These are phyloP conservation scores for Grapholita molesta DNA, from an alignment of 1,140 invertebrate species.

Conservation along the genomic window DNA sequence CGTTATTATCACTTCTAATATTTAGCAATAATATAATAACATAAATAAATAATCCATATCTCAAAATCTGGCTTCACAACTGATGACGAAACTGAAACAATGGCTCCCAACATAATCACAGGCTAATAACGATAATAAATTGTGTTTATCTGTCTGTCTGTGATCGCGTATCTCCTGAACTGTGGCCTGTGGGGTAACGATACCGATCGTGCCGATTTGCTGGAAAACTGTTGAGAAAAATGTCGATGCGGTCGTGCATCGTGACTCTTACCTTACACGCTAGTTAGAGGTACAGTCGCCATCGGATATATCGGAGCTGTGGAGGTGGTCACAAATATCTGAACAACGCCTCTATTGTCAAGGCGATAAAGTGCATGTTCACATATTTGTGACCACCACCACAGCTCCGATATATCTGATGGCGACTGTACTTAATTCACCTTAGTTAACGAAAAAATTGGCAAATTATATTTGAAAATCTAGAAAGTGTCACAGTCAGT, in stretches of 20 bases:
- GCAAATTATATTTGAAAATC: too few species aligned
- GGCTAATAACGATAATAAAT: constrained; percentile 14
- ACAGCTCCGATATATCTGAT: too few species aligned
- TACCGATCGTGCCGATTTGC: constrained; percentile 10
- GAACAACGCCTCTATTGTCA: too few species aligned
- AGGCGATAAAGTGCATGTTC: too few species aligned
- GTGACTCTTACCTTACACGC: constrained; percentile 8
- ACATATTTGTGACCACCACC: too few species aligned
- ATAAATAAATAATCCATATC: neutral
- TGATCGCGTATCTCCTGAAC: constrained; percentile 24
- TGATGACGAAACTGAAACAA: neutral
- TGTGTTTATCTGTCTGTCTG: constrained; percentile 1
- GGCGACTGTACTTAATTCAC: too few species aligned
- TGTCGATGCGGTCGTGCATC: neutral
- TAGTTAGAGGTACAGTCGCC: neutral
- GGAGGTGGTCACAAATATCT: too few species aligned
- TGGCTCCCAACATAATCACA: neutral
- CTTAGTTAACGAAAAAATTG: too few species aligned
- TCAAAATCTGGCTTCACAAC: neutral
- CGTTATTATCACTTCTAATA: neutral
- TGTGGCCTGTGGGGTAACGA: constrained; percentile 18
- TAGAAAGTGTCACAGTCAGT: too few species aligned
- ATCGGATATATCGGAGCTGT: too few species aligned
- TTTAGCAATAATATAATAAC: neutral
- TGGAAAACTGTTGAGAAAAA: constrained; percentile 3